Evolutionary conservation across 2,888 invertebrate genomes (phyloP), one percentile per base, ranked within the genome.

Genomic region (Caenorhabditis auriculariae): DNA sequence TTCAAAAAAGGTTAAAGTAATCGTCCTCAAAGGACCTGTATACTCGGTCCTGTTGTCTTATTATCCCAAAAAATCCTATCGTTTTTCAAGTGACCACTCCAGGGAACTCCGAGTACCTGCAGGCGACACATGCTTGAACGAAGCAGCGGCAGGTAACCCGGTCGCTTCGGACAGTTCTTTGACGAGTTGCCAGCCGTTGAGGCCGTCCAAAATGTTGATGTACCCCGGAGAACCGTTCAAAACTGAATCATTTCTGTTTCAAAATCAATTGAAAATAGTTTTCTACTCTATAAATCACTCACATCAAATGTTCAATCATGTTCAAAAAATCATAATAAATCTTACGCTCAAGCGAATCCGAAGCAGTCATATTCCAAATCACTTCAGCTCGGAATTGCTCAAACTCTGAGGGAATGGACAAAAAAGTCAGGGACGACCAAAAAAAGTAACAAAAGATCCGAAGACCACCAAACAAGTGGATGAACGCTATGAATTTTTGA

Each of bases 71-170:
- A n/a, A n/a, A n/a, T n/a, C n/a, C n/a, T n/a, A n/a, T n/a, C n/a
- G n/a, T n/a, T n/a, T n/a, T n/a, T n/a, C n/a, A n/a, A n/a, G n/a
- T n/a, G n/a, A n/a, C n/a, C n/a, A n/a, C n/a, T n/a, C n/a, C n/a
- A n/a, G n/a, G n/a, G n/a, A n/a, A n/a, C n/a, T n/a, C n/a, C n/a
- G n/a, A n/a, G n/a, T 2, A 68, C 72, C 74, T 42, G 96, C 95
- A 0, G 96, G 96, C 26, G 94, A 94, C 5, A 96, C 95, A 82
- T 98, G 96, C 82, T 98, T 98, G 83, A 98, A 96, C 55, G 94
- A 95, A 0, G 93, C 88, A 0, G 96, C 94, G 0, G 85, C 83
- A 0, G 95, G 92, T 27, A 93, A 82, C 4, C 87, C 87, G 6
- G 93, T 83, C 0, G 91, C 90, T 42, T 85, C 84, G 77, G 88